Evolutionary conservation across 35 echinoderm and acorn worm species (phyloP), one percentile per base, ranked within the genome.

Genomic region (Anneissia japonica): DNA sequence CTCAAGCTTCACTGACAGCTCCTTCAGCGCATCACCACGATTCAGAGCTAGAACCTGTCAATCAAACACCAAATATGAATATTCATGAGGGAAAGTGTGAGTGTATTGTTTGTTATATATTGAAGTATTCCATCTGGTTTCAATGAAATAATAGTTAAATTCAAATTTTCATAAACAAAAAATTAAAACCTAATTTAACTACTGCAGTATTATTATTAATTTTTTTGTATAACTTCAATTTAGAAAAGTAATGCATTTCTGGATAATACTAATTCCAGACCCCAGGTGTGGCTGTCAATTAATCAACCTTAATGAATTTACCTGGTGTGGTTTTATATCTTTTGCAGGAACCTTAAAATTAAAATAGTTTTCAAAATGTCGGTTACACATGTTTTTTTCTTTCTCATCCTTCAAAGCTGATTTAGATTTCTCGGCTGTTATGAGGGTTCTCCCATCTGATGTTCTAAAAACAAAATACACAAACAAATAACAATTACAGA

Each of bases 21-120:
- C 80, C 31, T 91, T 91, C 12, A 77, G 77, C 13, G 77, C 80
- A 28, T 97, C 95, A 16, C 87, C 95, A 82, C 95, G 56, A 72
- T 97, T 97, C 3, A 97, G 90, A 32, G 95, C 95, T 26, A 97
- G 82, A 0, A 97, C 84, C 95, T 97, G 64, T 26, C 33, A 30
- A 38, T 37, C 26, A 32, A 9, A 32, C 31, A 84, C 1, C 21
- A 28, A 64, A 64, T n/a, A 29, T 10, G 51, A 39, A 35, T 46
- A 30, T n/a, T n/a, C n/a, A n/a, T n/a, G n/a, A n/a, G n/a, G n/a
- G n/a, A n/a, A n/a, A n/a, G n/a, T n/a, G n/a, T n/a, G n/a, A n/a
- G n/a, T n/a, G n/a, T n/a, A n/a, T n/a, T n/a, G n/a, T n/a, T n/a
- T n/a, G n/a, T n/a, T n/a, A n/a, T n/a, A n/a, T n/a, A n/a, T n/a